Base-by-base conservation (phyloP, 2,113 vertebrate species). In the Antennarius striatus region DNA sequence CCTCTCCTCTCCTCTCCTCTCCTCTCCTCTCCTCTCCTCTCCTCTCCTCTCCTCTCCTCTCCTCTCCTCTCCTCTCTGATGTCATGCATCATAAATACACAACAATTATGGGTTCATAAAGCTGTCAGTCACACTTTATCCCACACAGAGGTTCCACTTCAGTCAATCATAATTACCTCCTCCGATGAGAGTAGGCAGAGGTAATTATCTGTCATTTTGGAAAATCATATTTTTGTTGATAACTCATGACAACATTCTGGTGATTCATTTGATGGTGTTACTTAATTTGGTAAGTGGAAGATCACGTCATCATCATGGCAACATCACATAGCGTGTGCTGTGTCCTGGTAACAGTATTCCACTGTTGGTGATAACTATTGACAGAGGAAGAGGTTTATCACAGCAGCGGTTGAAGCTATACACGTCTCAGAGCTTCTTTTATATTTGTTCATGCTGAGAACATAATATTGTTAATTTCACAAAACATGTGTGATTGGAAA, bases 51-150 rank as follows among this genome's bases (percentile, higher is more conserved):
- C 22, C 22, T 22, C 22, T 22, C 22, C 22, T 36, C 15, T 56
- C n/a, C 16, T 48, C 42, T 11, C 11, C 0, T 59, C 42, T 48
- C 42, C 30, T 28, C 65, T 30, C 16, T 6, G 22, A 49, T 75
- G 63, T 57, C 63, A 62, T 50, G 29, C 12, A 46, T 77, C 52
- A 56, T 76, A 68, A 61, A 73, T 57, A 42, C 22, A 29, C 5
- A 54, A 53, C 61, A 49, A 57, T 74, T 45, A 55, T 17, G 6
- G 29, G n/a, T 63, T 70, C 53, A 54, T 11, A 67, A 54, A 69
- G 5, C 28, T 15, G 40, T 56, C 67, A 42, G 17, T 2, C 2
- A 3, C 9, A 1, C 39, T 47, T 56, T 39, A 48, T 46, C 32
- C n/a, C 15, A 46, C 47, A 53, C 49, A 11, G 4, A 22, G 42